Conservation (phyloP, 2,113 vertebrate species). For the Formicarius rufipectus region DNA sequence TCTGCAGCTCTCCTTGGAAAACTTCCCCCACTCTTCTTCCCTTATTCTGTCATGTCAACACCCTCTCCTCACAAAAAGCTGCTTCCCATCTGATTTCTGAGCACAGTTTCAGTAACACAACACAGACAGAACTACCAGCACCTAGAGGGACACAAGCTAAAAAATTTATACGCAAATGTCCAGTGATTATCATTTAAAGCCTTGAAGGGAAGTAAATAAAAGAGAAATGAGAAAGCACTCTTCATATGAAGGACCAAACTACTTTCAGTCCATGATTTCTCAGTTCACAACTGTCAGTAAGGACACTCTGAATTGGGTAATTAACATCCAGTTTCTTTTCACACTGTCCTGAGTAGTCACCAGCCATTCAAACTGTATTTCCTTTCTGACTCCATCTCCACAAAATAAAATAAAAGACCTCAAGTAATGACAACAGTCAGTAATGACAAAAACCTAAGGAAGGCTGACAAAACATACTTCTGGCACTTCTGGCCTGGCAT, state of each 20-base stretch:
- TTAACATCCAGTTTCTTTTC: neutral
- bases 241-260: neutral
- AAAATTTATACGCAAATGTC: neutral
- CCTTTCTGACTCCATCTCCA: neutral
- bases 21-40: neutral
- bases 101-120: neutral
- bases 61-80: neutral
- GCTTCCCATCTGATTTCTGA: neutral
- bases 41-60: neutral
- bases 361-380: neutral
- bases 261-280: neutral
- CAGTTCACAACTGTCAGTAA: neutral
- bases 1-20: neutral
- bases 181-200: neutral
- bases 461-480: neutral
- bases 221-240: neutral
- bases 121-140: neutral
- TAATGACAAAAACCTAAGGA: neutral
- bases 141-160: neutral
- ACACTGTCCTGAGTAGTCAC: neutral
- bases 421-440: neutral
- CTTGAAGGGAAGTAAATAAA: neutral
- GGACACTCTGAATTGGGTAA: neutral
- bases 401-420: neutral
- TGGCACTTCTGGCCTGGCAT: neutral